Conservation (phyloP, 2,888 invertebrate genomes). For the Galerucella calmariensis region DNA sequence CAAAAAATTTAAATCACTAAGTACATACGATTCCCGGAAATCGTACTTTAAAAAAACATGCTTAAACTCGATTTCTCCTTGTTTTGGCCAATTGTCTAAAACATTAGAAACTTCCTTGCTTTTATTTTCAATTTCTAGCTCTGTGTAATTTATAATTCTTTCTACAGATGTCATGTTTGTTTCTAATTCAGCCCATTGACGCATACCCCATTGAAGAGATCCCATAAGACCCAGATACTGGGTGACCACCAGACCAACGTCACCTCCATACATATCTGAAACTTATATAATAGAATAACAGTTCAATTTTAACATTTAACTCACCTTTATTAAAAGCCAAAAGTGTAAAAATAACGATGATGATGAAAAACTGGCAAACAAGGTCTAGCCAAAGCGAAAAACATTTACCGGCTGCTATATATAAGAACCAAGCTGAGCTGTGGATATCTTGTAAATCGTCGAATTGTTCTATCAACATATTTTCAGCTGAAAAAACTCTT, state of each 20-base stretch:
- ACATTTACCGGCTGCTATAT: constrained; percentile 73
- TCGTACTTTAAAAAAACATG: constrained; percentile 79
- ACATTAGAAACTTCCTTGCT: constrained; percentile 60
- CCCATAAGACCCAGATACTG: constrained; percentile 79
- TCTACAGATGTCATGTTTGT: constrained; percentile 68
- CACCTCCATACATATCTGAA: constrained; percentile 73
- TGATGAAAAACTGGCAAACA: constrained; percentile 74
- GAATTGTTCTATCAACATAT: constrained; percentile 72
- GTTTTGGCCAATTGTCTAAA: constrained; percentile 77
- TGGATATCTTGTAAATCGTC: constrained; percentile 74
- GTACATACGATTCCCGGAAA: constrained; percentile 77
- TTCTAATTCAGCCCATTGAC: constrained; percentile 85
- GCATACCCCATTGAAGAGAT: constrained; percentile 71
- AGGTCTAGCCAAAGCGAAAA: constrained; percentile 79
- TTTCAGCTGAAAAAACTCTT: constrained; percentile 75
- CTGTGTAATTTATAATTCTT: constrained; percentile 55
- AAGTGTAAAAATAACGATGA: constrained; percentile 53
- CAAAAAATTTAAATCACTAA: constrained; percentile 76
- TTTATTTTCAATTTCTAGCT: constrained; percentile 54
- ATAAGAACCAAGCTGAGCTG: constrained; percentile 80
- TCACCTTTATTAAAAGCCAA: constrained; percentile 52
- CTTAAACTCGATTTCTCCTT: constrained; percentile 76
- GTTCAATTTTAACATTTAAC: background rate
- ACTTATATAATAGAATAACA: constrained; percentile 1
- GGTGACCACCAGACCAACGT: constrained; percentile 83